A percentile compares a stretch with the other conserved stretches of the same genome.
phyloP scores from a whole-genome alignment of 2,113 vertebrate species.

The Orthonyx spaldingii region DNA sequence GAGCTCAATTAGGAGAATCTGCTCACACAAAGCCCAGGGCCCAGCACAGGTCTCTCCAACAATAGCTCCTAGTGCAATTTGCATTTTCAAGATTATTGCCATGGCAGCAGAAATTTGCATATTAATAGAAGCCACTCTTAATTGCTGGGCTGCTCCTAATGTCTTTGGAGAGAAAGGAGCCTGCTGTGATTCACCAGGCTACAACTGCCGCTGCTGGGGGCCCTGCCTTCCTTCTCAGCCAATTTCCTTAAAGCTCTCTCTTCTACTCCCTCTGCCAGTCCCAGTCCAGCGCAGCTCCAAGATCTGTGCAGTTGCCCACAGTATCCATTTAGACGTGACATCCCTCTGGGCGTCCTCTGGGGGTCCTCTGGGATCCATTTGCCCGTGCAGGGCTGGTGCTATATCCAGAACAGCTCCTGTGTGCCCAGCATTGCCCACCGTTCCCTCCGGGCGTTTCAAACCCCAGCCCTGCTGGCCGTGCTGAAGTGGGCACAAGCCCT shows the following conservation, averaged over 20 bases:
- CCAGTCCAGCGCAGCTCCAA: neutral
- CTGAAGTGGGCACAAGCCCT: neutral
- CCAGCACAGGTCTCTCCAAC: neutral
- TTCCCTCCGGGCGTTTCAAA: neutral
- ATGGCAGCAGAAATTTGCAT: conserved; percentile 34
- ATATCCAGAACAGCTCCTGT: neutral
- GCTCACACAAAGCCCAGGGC: neutral
- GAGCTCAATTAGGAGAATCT: neutral
- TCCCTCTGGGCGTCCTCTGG: neutral
- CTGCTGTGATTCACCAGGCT: neutral
- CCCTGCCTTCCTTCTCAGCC: neutral
- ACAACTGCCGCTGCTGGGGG: neutral
- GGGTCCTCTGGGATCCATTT: neutral
- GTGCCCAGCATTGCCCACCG: neutral
- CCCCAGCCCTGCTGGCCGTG: accelerated
- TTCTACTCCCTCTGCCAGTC: neutral
- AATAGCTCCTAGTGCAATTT: neutral
- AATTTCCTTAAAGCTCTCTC: neutral
- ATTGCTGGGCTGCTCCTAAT: neutral
- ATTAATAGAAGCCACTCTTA: conserved; percentile 16
- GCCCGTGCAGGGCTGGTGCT: neutral
- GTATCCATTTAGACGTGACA: accelerated
- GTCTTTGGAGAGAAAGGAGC: neutral
- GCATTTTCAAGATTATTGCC: neutral
- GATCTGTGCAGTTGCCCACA: neutral